phyloP scores from a whole-genome alignment of 2,797 vertebrate species.

The Anabacerthia variegaticeps region DNA sequence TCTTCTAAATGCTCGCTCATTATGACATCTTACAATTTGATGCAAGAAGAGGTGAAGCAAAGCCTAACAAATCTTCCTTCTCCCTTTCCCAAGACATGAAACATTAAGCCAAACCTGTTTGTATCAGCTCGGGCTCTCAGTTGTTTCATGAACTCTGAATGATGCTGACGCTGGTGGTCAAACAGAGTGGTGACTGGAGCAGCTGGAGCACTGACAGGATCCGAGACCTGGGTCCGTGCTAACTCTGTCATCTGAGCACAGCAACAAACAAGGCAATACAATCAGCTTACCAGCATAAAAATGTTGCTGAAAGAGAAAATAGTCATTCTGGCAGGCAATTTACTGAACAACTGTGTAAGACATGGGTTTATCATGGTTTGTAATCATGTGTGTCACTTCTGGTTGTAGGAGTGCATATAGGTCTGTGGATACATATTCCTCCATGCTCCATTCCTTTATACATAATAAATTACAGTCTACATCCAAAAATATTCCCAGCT shows the following conservation, averaged over 20 bases:
- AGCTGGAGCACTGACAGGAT: slow-evolving; percentile 70
- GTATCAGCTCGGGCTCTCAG: slow-evolving; percentile 72
- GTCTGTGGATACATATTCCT: neutral
- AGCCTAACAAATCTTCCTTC: neutral
- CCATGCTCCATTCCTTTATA: neutral
- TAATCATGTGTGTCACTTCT: neutral
- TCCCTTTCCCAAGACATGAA: neutral
- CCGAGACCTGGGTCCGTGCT: slow-evolving; percentile 79
- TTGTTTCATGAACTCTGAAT: slow-evolving; percentile 70
- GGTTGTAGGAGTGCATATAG: neutral
- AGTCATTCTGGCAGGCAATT: neutral
- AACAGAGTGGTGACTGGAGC: slow-evolving; percentile 63
- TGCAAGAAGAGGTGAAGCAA: neutral
- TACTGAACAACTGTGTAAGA: neutral
- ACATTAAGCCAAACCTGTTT: slow-evolving; percentile 78
- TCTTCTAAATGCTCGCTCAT: neutral
- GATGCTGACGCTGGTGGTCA: slow-evolving; percentile 76
- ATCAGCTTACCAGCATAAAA: neutral
- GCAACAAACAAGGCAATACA: neutral
- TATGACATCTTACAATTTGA: neutral
- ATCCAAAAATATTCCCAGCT: neutral
- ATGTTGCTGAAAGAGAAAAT: neutral
- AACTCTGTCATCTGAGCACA: slow-evolving; percentile 86
- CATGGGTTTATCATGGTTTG: neutral
- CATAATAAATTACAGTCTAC: neutral